Conservation (phyloP, 2,113 vertebrate species). For the Silurus meridionalis region DNA sequence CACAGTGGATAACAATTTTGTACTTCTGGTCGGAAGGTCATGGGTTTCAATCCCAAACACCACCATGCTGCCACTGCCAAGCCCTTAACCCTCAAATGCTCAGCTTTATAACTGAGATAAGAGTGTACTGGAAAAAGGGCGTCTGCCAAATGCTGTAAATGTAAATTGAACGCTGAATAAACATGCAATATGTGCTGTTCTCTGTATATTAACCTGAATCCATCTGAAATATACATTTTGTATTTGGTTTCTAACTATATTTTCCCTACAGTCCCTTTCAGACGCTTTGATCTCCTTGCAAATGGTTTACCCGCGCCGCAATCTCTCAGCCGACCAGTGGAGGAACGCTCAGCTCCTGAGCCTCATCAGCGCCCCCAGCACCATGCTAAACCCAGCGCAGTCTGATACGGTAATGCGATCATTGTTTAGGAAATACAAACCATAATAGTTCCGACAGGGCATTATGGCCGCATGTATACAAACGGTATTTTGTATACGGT, state of each 20-base stretch:
- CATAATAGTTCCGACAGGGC: not conserved
- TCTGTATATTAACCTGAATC: not conserved
- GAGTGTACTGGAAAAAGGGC: too few relatives aligned
- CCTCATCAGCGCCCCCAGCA: conserved; percentile 95
- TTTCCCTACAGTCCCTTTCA: conserved; percentile 83
- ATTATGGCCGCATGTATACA: not conserved
- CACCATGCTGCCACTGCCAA: too few relatives aligned
- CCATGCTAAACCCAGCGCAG: conserved; percentile 98
- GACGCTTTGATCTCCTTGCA: conserved; percentile 94
- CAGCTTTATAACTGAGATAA: too few relatives aligned
- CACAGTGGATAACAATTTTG: too few relatives aligned
- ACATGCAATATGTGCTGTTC: too few relatives aligned
- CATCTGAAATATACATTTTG: not conserved
- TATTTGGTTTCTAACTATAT: not conserved
- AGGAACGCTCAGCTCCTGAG: conserved; percentile 96
- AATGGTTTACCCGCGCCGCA: conserved; percentile 96
- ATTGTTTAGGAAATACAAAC: not conserved
- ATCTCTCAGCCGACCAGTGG: conserved; percentile 98
- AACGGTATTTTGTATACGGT: too few relatives aligned
- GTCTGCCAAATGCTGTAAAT: too few relatives aligned
- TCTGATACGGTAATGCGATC: conserved; percentile 85
- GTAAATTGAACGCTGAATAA: too few relatives aligned
- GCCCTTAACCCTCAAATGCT: too few relatives aligned
- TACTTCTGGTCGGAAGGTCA: too few relatives aligned
- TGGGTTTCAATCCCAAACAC: too few relatives aligned